A percentile compares a stretch with the other conserved stretches of the same genome.
Evolutionary conservation across 2,113 vertebrate genomes (phyloP).

Genomic region (Monopterus albus): DNA sequence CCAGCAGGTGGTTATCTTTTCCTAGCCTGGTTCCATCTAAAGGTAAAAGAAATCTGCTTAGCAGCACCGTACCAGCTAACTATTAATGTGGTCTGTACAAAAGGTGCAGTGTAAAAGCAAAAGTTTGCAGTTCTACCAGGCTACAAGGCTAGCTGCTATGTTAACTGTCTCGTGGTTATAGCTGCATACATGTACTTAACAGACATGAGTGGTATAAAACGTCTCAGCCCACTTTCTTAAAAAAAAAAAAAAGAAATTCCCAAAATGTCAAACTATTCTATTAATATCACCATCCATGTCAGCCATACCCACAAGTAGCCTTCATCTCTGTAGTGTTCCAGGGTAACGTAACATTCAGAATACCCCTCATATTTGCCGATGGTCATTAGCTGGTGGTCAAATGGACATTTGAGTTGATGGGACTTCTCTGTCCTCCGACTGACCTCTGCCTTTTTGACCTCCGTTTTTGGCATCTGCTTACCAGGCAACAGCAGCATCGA

Average conservation of each 20-base stretch:
- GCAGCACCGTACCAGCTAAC: too few species aligned
- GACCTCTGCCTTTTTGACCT: slow-evolving; percentile 67
- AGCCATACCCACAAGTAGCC: slow-evolving; percentile 9
- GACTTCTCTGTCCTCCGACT: slow-evolving; percentile 58
- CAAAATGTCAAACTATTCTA: slow-evolving; percentile 46
- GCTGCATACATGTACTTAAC: too few species aligned
- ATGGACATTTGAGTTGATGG: slow-evolving; percentile 57
- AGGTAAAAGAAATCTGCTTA: too few species aligned
- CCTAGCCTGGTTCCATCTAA: too few species aligned
- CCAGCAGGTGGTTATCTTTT: too few species aligned
- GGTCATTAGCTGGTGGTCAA: slow-evolving; percentile 47
- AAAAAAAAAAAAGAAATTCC: background rate
- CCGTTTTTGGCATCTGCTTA: slow-evolving; percentile 82
- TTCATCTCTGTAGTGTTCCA: background rate
- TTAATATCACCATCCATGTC: slow-evolving; percentile 28
- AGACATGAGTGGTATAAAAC: background rate
- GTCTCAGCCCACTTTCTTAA: background rate
- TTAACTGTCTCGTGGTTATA: too few species aligned
- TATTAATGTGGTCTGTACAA: too few species aligned
- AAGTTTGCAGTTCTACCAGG: too few species aligned
- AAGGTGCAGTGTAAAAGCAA: background rate
- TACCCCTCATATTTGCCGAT: slow-evolving; percentile 22
- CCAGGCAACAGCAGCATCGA: slow-evolving; percentile 84
- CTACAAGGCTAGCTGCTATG: too few species aligned
- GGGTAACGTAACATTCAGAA: slow-evolving; percentile 12